Conservation (phyloP, 2,113 vertebrate species). For the Sturnus vulgaris region DNA sequence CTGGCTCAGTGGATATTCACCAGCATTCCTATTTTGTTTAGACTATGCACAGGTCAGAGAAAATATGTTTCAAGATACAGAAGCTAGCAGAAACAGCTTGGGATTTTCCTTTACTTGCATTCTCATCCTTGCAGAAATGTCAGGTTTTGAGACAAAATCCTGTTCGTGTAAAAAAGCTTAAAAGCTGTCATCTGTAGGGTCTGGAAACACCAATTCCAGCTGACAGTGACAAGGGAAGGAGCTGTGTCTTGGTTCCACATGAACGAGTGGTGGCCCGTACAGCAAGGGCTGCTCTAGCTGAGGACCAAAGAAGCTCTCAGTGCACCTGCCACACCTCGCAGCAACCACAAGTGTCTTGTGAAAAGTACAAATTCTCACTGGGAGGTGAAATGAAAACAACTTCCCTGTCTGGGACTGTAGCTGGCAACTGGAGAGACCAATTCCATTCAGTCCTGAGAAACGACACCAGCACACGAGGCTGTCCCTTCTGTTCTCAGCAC, state of each 20-base stretch:
- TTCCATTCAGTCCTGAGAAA: not conserved
- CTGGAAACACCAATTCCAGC: not conserved
- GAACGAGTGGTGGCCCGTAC: not conserved
- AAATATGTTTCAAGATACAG: not conserved
- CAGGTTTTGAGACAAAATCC: not conserved
- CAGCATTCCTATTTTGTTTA: not conserved
- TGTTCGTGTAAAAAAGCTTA: not conserved
- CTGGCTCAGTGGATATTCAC: not conserved
- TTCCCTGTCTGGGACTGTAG: not conserved
- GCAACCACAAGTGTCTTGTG: not conserved
- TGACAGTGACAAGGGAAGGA: not conserved
- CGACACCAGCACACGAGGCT: fast-evolving
- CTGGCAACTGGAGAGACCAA: not conserved
- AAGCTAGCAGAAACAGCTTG: not conserved
- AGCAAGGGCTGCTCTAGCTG: not conserved
- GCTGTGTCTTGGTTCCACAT: not conserved
- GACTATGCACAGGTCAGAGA: not conserved
- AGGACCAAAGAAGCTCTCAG: not conserved
- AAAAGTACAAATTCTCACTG: not conserved
- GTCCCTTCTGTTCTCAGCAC: not conserved
- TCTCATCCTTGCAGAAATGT: not conserved
- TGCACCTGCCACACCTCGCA: not conserved
- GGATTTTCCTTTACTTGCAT: not conserved
- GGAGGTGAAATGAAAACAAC: not conserved
- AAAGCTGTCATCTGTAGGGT: not conserved